Evolutionary conservation across 2,888 invertebrate genomes (phyloP).

Genomic region (Eupithecia pulchellata): DNA sequence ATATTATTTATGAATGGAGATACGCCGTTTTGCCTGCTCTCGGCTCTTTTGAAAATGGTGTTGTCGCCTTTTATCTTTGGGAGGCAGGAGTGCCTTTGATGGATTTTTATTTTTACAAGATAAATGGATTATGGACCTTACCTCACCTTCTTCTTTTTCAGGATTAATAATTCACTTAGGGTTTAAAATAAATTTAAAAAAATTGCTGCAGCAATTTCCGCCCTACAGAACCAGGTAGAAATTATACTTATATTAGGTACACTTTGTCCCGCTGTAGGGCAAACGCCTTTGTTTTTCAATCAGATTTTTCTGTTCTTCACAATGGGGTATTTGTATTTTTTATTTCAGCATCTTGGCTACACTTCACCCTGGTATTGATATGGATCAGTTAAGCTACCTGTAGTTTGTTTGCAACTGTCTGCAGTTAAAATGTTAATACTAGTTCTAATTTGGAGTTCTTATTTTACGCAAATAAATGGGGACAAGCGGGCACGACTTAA

Average conservation of each 20-base stretch:
- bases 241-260: background rate
- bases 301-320: background rate
- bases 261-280: background rate
- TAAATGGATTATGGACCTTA: conserved; percentile 8
- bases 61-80: conserved; percentile 19
- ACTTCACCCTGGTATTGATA: too few species aligned
- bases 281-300: background rate
- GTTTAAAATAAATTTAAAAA: background rate
- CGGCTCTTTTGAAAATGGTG: conserved; percentile 12
- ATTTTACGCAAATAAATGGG: too few species aligned
- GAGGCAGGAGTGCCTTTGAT: conserved; percentile 7
- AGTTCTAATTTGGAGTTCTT: too few species aligned
- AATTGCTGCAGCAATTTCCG: background rate
- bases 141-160: background rate
- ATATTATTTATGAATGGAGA: conserved; percentile 15
- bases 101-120: conserved; percentile 10
- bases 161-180: background rate
- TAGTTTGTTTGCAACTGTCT: too few species aligned
- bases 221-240: background rate
- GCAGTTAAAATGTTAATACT: too few species aligned
- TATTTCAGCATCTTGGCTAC: too few species aligned
- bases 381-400: too few species aligned
- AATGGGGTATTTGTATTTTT: too few species aligned
- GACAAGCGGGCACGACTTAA: too few species aligned
- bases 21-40: conserved; percentile 13